phyloP scores from a whole-genome alignment of 35 echinoderm and acorn worm genomes.

The Apostichopus parvimensis region DNA sequence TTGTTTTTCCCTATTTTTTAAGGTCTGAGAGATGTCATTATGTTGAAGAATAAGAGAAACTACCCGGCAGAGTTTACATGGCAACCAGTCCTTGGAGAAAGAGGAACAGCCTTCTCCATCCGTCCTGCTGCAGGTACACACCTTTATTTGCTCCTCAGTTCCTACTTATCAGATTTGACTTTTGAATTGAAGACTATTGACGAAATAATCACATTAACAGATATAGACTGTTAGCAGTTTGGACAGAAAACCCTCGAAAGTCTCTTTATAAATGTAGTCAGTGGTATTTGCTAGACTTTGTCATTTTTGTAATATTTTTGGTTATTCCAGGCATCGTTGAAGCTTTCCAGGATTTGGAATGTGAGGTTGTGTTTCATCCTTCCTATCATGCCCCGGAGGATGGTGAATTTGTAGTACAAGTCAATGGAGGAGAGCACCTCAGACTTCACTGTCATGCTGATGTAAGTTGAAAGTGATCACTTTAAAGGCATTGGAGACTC shows the following conservation, averaged over 20 bases:
- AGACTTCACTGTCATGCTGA: conserved; percentile 83
- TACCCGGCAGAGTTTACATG: conserved; percentile 93
- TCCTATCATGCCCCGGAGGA: conserved; percentile 96
- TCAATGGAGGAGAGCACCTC: conserved; percentile 80
- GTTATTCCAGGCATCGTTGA: conserved; percentile 78
- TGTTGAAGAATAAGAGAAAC: conserved; percentile 79
- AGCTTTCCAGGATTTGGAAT: conserved; percentile 89
- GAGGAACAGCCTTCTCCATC: conserved; percentile 94
- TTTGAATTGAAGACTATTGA: neutral
- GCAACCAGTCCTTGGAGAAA: conserved; percentile 89
- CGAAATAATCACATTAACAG: neutral
- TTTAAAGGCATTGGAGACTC: too few relatives aligned
- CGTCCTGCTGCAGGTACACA: conserved; percentile 85
- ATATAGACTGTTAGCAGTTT: neutral
- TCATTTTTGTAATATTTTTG: too few relatives aligned
- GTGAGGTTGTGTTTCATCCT: conserved; percentile 96
- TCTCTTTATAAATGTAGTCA: neutral
- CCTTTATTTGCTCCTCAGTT: neutral
- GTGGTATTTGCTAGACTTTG: too few relatives aligned
- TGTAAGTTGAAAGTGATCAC: conserved; percentile 70
- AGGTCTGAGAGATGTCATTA: conserved; percentile 91
- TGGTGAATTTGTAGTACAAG: conserved; percentile 85
- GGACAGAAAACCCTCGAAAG: neutral
- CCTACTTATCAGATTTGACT: neutral
- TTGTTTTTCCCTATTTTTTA: conserved; percentile 22